Base-by-base conservation (phyloP, 2,888 invertebrate genomes). In the Clepsis dumicolana region DNA sequence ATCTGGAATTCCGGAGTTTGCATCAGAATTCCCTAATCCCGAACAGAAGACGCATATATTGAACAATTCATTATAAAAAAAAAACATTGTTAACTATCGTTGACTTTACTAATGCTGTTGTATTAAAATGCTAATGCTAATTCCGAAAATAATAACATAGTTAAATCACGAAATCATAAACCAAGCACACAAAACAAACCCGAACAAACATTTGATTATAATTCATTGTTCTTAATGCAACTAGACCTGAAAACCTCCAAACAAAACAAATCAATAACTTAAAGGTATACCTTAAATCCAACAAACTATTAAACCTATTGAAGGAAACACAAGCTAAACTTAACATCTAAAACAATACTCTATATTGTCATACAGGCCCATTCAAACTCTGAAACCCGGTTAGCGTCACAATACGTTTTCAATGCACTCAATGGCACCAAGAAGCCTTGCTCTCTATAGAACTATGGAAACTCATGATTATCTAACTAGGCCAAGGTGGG, bases 401-500 rank as follows among this genome's bases (percentile, higher is more conserved):
- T 21, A 62, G 21, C 14, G 27, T 21, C 12, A 62, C 48, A 48
- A 62, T 56, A 35, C 29, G 41, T 44, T 66, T 54, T 60, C 41
- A 8, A 38, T 29, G 29, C 25, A 57, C 29, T 35, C 35, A 61
- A 61, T 57, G 38, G 56, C 54, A 56, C 25, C n/a, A 25, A 32
- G 24, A 35, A 44, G 53, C 68, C 68, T 68, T 68, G 68, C 21
- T 59, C 63, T 24, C 52, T 18, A 64, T 68, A 53, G 41, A 63
- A 32, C 57, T 41, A 64, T 68, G 64, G 68, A 59, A 41, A 63
- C 61, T 63, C 67, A 53, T 68, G 68, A 14, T 18, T 64, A 64
- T 68, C 68, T 25, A 59, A 59, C 52, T 16, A 8, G 68, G 68
- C 53, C 68, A 68, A 68, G 68, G 68, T 41, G 63, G 1, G 38